Evolutionary conservation across 2,888 invertebrate species (phyloP).

Genomic region (Lacanobia oleracea): DNA sequence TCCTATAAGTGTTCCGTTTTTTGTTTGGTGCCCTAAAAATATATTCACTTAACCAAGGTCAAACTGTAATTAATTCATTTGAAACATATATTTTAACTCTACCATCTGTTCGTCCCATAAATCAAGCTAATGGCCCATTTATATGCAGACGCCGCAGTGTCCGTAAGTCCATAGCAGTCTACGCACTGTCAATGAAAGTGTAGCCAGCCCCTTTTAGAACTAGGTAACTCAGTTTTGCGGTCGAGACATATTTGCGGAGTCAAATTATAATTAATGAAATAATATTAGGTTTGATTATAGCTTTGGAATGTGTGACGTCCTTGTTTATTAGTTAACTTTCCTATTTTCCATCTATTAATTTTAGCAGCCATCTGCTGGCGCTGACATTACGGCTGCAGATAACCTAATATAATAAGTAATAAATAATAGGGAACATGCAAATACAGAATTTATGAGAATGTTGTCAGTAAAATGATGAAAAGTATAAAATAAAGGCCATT

Average conservation of each 20-base stretch:
- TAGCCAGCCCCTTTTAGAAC: constrained; percentile 42
- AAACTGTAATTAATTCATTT: not conserved
- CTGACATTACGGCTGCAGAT: too few relatives aligned
- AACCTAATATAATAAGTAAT: too few relatives aligned
- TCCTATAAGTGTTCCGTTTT: too few relatives aligned
- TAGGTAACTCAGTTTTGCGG: constrained; percentile 59
- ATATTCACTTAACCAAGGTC: not conserved
- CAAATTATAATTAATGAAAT: constrained; percentile 46
- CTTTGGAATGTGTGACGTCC: constrained; percentile 31
- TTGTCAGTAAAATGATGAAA: too few relatives aligned
- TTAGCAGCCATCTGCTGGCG: too few relatives aligned
- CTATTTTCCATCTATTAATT: not conserved
- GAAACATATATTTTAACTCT: not conserved
- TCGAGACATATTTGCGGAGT: constrained; percentile 37
- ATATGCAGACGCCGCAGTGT: constrained; percentile 55
- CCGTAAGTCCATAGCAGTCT: constrained; percentile 34
- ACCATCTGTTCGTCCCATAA: constrained; percentile 34
- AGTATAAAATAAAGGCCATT: too few relatives aligned
- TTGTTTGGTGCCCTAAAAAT: too few relatives aligned
- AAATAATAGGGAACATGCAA: too few relatives aligned
- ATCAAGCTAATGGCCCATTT: constrained; percentile 53
- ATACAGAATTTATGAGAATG: too few relatives aligned
- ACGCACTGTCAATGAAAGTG: constrained; percentile 63
- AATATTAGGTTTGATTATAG: constrained; percentile 32
- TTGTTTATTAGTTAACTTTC: constrained; percentile 3